Base-by-base conservation (phyloP, 2,113 vertebrate genomes). In the Peromyscus polionotus region DNA sequence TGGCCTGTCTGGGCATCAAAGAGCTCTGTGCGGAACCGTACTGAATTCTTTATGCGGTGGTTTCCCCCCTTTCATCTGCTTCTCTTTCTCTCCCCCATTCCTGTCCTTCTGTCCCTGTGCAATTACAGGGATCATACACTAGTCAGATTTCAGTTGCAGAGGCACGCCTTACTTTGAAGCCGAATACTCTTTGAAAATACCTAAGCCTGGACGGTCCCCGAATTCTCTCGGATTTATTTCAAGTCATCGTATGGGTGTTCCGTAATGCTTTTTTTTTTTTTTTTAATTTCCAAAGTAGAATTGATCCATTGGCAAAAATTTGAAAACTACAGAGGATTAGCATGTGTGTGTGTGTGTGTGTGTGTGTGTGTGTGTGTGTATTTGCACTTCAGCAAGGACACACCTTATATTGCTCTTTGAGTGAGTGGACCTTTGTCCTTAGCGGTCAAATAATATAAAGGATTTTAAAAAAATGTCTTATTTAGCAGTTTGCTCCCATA, bases 301-400 rank as follows among this genome's bases (percentile, higher is more conserved):
- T 68, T 48, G 42, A 31, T 65, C 96, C 63, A 72, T 33, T 84
- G 70, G n/a, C 26, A 96, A 94, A 70, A 92, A 90, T 85, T 95
- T 95, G 42, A 39, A 95, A 94, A 88, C 90, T 54, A 94, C 19
- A 88, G 39, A 85, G 80, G 51, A 92, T 28, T 85, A 72, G 26
- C 33, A 31, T 57, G 11, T 63, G 51, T 79, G 86, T 59, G 67
- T 68, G 33, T 26, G 33, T 63, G 65, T 39, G 57, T 39, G 54
- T 68, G 81, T n/a, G 48, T 80, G 81, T 42, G 51, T 81, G 80
- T 61, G n/a, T 28, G 16, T 45, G 63, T 48, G 42, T 87, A 28
- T 70, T n/a, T 73, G 31, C 19, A 77, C 19, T 42, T 70, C 36
- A 85, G 17, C 28, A 68, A 48, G 31, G 31, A 12, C 48, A 24